These are phyloP conservation scores for Dendrolimus pini DNA, from an alignment of 2,888 invertebrate species.

Conservation along the genomic window DNA sequence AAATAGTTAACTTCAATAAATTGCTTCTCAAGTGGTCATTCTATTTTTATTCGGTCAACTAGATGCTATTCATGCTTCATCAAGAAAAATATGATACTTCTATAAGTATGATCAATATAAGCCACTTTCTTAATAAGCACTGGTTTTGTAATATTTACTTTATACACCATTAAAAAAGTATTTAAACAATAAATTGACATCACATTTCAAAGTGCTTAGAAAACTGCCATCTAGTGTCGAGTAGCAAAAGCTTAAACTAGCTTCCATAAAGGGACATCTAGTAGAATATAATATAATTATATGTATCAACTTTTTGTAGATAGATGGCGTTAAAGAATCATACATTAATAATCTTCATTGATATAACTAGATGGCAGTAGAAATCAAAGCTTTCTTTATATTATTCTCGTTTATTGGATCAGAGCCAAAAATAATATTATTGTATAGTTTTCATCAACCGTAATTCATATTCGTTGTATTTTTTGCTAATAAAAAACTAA, in stretches of 20 bases:
- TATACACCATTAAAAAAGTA: too few relatives aligned
- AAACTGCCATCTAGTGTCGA: constrained; percentile 3
- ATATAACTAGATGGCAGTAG: too few relatives aligned
- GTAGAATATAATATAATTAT: background rate
- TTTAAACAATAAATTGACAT: too few relatives aligned
- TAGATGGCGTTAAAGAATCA: background rate
- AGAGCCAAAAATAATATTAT: too few relatives aligned
- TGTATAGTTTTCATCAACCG: too few relatives aligned
- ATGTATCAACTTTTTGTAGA: background rate
- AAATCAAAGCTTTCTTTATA: too few relatives aligned
- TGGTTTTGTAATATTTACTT: too few relatives aligned
- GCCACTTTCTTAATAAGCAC: too few relatives aligned
- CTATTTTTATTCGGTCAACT: constrained; percentile 62
- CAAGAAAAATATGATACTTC: constrained; percentile 13
- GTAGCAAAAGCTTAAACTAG: background rate
- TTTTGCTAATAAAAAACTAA: too few relatives aligned
- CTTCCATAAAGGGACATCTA: background rate
- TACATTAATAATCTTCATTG: background rate
- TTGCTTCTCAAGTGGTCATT: constrained; percentile 41
- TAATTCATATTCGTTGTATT: too few relatives aligned
- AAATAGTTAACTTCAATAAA: constrained; percentile 36
- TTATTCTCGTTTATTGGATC: too few relatives aligned
- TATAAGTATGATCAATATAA: too few relatives aligned
- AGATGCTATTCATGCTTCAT: constrained; percentile 35
- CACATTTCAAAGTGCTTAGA: background rate